Evolutionary conservation across 92 coral and sea anemone species (phyloP).

Genomic region (Nematostella vectensis): DNA sequence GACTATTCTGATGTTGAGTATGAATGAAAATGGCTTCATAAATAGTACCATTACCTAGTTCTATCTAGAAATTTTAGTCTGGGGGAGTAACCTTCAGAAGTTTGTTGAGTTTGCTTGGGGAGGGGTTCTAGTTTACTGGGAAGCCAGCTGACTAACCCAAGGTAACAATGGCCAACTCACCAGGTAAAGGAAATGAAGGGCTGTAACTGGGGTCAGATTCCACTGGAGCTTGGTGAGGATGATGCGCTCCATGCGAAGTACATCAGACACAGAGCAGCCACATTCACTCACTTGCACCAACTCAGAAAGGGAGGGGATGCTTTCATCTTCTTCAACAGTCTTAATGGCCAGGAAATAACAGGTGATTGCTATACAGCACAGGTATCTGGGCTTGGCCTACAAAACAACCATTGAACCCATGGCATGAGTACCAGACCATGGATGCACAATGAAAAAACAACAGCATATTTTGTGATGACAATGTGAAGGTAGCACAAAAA

Average conservation of each 20-base stretch:
- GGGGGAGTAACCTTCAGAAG: no score
- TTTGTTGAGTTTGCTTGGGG: no score
- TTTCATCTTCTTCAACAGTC: conserved; percentile 95
- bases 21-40: no score
- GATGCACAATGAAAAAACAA: not conserved
- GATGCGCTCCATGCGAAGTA: conserved; percentile 96
- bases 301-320: conserved; percentile 86
- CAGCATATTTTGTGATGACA: conserved; percentile 59
- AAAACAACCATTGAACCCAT: no score
- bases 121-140: no score
- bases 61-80: no score
- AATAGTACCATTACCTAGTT: no score
- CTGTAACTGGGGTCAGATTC: conserved; percentile 81
- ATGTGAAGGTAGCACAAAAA: conserved; percentile 54
- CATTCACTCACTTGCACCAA: conserved; percentile 87
- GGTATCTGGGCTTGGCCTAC: conserved; percentile 88
- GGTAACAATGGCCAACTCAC: conserved; percentile 80
- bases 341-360: conserved; percentile 91
- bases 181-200: conserved; percentile 82
- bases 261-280: conserved; percentile 89
- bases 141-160: no score
- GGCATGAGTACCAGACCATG: no score
- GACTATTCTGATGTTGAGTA: no score
- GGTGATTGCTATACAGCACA: conserved; percentile 84
- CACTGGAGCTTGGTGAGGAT: conserved; percentile 88